A percentile compares a stretch with the other conserved stretches of the same genome.
These are phyloP conservation scores for Eidolon helvum DNA, from an alignment of 2,113 vertebrate species.

Conservation along the genomic window DNA sequence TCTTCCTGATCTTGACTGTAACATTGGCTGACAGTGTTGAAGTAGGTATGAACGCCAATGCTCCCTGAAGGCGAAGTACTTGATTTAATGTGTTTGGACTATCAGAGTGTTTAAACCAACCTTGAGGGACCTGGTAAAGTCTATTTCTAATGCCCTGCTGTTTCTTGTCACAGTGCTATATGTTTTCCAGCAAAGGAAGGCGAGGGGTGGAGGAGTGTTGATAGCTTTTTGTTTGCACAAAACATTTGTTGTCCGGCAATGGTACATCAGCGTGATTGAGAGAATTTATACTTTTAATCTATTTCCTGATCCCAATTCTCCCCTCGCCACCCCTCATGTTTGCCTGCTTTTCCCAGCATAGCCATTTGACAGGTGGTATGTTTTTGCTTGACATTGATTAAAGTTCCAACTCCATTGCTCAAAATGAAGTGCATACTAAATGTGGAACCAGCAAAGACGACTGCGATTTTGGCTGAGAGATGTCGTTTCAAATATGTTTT, in stretches of 20 bases:
- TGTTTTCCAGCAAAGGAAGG: constrained; percentile 33
- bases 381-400: constrained; percentile 34
- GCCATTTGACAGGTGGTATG: constrained; percentile 7
- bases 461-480: not conserved
- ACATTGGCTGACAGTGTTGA: not conserved
- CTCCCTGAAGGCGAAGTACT: constrained; percentile 33
- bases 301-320: not conserved
- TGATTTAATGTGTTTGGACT: not conserved
- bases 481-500: not conserved
- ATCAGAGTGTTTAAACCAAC: not conserved
- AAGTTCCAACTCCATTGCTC: not conserved
- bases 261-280: not conserved
- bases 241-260: not conserved
- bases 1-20: not conserved
- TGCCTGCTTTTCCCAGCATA: not conserved
- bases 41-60: not conserved
- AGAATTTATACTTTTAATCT: constrained; percentile 55
- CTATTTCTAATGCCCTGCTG: not conserved
- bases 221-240: not conserved
- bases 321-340: not conserved
- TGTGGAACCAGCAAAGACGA: not conserved
- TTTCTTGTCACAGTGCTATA: not conserved
- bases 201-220: not conserved
- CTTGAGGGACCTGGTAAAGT: constrained; percentile 5
- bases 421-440: not conserved